Base-by-base conservation (phyloP, 2,888 invertebrate genomes). In the Tubulanus polymorphus region DNA sequence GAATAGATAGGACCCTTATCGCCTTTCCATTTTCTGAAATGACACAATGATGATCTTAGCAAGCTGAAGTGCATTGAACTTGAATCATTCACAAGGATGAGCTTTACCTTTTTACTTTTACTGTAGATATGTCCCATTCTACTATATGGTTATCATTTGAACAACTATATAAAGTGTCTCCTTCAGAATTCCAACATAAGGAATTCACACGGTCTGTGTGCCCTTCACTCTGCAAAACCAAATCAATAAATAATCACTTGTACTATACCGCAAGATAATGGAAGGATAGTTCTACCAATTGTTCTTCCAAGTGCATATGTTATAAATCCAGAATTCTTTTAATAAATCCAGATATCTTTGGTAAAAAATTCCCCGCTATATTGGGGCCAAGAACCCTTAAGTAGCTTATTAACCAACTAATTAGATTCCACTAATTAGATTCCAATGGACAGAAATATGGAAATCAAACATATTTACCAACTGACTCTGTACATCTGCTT, bases 1-100 rank as follows among this genome's bases (percentile, higher is more conserved):
- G 83, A 84, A 57, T 71, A 66, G 3, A 79, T 60, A 46, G 66
- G 58, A 15, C 71, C 68, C 54, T 83, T 82, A 72, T 85, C 85
- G 54, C 85, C 83, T 81, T 87, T 86, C 85, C 88, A 85, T 81
- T 87, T 85, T 72, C 83, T 85, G 72, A 54, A 81, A 79, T 41
- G 23, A 10, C 1, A 8, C 20, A 8, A 3, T 32, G 20, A n/a
- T 35, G 23, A 2, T 28, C 18, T 32, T 32, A 32, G 10, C 35
- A 32, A 32, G 10, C n/a, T n/a, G 25, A 20, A 48, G 12, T 48
- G 18, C 10, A 10, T 28, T 28, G 20, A 15, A 48, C 23, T 41
- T n/a, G 18, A 12, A 25, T 2, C 37, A 51, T 12, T 2, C 15
- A 3, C 25, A 48, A 27, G n/a, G 15, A 72, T 77, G 81, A 80